A percentile compares a stretch with the other conserved stretches of the same genome.
Evolutionary conservation across 2,888 invertebrate genomes (phyloP).

Genomic region (Zelleria hepariella): DNA sequence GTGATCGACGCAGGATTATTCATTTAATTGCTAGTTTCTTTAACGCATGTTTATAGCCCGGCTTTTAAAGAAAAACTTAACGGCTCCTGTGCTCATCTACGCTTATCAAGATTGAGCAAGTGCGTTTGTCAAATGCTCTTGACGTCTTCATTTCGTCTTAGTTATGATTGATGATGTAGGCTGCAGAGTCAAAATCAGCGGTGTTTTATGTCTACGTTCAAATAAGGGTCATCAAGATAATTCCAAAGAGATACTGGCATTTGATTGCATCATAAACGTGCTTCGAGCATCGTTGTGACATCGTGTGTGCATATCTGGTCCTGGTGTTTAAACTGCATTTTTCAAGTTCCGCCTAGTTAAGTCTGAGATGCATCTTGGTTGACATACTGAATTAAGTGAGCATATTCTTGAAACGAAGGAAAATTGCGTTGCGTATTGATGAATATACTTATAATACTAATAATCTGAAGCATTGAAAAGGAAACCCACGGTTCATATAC

Average conservation of each 20-base stretch:
- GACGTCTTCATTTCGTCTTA: neutral
- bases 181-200: neutral
- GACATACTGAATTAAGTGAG: neutral
- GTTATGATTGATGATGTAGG: neutral
- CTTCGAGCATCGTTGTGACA: neutral
- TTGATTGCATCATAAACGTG: neutral
- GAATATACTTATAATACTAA: too few relatives aligned
- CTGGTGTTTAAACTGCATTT: neutral
- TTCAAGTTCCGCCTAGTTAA: neutral
- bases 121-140: neutral
- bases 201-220: neutral
- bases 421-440: neutral
- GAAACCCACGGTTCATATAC: neutral
- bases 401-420: neutral
- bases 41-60: conserved; percentile 36
- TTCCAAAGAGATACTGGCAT: neutral
- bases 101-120: neutral
- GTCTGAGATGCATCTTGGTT: neutral
- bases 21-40: conserved; percentile 54
- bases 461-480: neutral
- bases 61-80: conserved; percentile 8
- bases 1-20: conserved; percentile 56
- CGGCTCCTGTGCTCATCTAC: neutral
- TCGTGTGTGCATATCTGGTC: neutral
- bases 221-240: neutral